Percentiles rank a stretch among this genome's conserved stretches.
These are phyloP conservation scores for Lydus trimaculatus DNA, from an alignment of 2,888 invertebrate species.

Conservation along the genomic window DNA sequence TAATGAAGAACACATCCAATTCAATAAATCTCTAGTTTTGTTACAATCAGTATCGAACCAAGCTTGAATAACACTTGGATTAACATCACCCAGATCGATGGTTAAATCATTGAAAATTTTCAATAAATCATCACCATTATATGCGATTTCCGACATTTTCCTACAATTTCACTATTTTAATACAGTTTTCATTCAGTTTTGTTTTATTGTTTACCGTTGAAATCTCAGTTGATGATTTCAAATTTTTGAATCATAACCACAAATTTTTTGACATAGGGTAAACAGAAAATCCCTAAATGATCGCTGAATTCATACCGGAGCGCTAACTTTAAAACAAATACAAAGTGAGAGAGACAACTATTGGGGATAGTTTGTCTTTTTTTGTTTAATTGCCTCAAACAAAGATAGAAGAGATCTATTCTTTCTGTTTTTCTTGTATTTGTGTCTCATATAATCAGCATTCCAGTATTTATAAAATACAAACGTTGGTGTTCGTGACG, in stretches of 20 bases:
- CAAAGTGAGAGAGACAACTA: too few relatives aligned
- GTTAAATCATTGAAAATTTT: constrained; percentile 41
- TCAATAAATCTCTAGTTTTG: constrained; percentile 44
- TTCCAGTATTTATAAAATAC: too few relatives aligned
- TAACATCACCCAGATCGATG: constrained; percentile 40
- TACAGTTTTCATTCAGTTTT: background rate
- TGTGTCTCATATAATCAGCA: too few relatives aligned
- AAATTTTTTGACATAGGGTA: background rate
- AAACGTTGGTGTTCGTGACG: too few relatives aligned
- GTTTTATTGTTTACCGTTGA: background rate
- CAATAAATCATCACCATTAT: constrained; percentile 42
- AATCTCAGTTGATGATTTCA: constrained; percentile 8
- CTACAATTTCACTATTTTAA: background rate
- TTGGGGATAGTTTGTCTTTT: too few relatives aligned
- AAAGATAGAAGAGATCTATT: too few relatives aligned
- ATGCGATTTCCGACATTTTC: constrained; percentile 17
- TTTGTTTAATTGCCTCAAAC: too few relatives aligned
- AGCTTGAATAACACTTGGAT: constrained; percentile 46
- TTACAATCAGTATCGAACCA: constrained; percentile 54
- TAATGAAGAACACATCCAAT: constrained; percentile 50
- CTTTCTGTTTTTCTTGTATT: too few relatives aligned
- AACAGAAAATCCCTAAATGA: background rate
- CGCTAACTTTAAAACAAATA: background rate
- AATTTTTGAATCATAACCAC: background rate
- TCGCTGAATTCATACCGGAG: background rate